phyloP scores from a whole-genome alignment of 2,797 vertebrate genomes.

The Percopsis omiscomaycus region DNA sequence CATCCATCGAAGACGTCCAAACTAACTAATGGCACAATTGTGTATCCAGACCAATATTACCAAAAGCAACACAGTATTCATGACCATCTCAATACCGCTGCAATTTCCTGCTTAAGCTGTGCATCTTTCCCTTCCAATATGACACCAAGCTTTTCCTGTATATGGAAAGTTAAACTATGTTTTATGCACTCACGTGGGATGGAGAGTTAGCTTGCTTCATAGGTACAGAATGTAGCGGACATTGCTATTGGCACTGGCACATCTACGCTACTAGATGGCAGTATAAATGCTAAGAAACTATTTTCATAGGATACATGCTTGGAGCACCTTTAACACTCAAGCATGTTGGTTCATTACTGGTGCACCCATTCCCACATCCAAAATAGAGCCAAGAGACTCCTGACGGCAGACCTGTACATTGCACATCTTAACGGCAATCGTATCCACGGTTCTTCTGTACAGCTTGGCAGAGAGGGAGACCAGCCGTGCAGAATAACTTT shows the following conservation, averaged over 20 bases:
- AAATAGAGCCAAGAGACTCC: conserved; percentile 77
- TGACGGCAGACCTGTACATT: conserved; percentile 77
- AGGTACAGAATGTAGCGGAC: too few species aligned
- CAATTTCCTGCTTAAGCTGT: background rate
- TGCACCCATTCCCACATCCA: conserved; percentile 34
- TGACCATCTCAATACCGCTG: conserved; percentile 15
- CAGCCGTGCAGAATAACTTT: conserved; percentile 74
- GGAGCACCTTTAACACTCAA: too few species aligned
- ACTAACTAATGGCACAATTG: too few species aligned
- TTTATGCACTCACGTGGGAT: background rate
- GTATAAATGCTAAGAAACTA: too few species aligned
- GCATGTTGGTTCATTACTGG: too few species aligned
- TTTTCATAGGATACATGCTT: too few species aligned
- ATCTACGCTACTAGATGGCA: too few species aligned
- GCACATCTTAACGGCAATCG: conserved; percentile 72
- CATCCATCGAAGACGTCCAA: background rate
- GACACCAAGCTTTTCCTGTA: conserved; percentile 74
- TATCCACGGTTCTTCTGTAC: conserved; percentile 75
- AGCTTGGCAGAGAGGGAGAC: conserved; percentile 79
- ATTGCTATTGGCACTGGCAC: too few species aligned
- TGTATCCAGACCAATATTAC: too few species aligned
- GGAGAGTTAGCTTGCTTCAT: too few species aligned
- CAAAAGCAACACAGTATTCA: background rate
- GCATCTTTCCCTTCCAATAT: conserved; percentile 71
- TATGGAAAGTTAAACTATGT: conserved; percentile 19